Evolutionary conservation across 2,888 invertebrate species (phyloP).

Genomic region (Cosmorhoe ocellata): DNA sequence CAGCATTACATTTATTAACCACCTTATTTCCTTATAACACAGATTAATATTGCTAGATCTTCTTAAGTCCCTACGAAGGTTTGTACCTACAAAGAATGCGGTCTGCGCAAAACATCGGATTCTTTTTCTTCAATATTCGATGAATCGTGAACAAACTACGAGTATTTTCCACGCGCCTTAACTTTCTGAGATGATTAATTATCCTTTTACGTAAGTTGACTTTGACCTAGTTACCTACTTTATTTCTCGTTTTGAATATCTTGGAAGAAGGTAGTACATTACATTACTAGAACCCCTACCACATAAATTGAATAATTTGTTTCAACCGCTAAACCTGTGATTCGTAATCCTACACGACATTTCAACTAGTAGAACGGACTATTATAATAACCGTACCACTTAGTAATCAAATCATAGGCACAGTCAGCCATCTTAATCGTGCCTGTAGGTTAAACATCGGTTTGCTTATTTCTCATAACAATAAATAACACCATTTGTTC

Average conservation of each 20-base stretch:
- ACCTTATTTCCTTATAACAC: conserved; percentile 17
- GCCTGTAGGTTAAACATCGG: too few relatives aligned
- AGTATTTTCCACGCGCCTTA: neutral
- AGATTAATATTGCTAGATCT: conserved; percentile 18
- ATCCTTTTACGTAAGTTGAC: conserved; percentile 13
- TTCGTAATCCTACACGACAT: too few relatives aligned
- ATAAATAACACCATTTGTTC: conserved; percentile 18
- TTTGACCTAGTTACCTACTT: conserved; percentile 17
- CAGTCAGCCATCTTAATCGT: too few relatives aligned
- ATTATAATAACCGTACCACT: too few relatives aligned
- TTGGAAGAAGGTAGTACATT: neutral
- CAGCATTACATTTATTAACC: conserved; percentile 2
- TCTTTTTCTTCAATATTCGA: conserved; percentile 10
- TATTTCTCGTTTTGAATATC: conserved; percentile 1
- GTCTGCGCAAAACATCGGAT: conserved; percentile 6
- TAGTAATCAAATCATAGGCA: too few relatives aligned
- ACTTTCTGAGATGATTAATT: conserved; percentile 22
- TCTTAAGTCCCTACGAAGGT: conserved; percentile 7
- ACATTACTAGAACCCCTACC: too few relatives aligned
- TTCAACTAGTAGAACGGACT: too few relatives aligned
- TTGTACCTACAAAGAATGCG: conserved; percentile 18
- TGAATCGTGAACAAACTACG: conserved; percentile 7
- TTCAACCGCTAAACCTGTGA: too few relatives aligned
- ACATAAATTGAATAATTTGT: too few relatives aligned
- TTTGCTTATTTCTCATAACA: conserved; percentile 16